Evolutionary conservation across 2,888 invertebrate genomes (phyloP).

Genomic region (Acheta domesticus): DNA sequence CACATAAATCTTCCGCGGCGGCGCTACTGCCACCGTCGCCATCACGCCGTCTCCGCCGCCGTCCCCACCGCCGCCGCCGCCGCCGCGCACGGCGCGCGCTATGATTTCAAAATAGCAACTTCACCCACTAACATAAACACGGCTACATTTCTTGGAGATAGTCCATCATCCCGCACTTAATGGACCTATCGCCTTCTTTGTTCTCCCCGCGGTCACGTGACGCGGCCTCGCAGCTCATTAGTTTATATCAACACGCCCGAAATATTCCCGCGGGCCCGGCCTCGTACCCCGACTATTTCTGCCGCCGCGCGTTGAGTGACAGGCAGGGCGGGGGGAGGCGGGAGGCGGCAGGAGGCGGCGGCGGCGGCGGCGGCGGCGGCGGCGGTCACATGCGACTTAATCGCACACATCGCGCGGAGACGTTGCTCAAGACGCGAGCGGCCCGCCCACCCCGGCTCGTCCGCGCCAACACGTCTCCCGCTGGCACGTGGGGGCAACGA

Average conservation of each 20-base stretch:
- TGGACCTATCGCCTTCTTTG: constrained; percentile 18
- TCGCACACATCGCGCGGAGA: neutral
- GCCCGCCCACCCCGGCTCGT: neutral
- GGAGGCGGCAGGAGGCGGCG: neutral
- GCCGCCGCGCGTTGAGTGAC: neutral
- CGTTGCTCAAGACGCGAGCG: neutral
- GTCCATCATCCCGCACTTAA: constrained; percentile 18
- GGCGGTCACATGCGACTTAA: neutral
- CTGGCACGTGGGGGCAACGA: too few species aligned
- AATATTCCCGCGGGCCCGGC: constrained; percentile 2
- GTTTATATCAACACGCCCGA: constrained; percentile 18
- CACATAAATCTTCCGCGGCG: neutral
- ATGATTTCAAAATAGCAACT: constrained; percentile 18
- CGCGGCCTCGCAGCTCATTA: neutral
- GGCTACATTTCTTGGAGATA: constrained; percentile 9
- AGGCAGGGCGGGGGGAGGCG: neutral
- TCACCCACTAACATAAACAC: constrained; percentile 18
- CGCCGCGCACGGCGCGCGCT: neutral
- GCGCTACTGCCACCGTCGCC: neutral
- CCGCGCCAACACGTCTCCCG: too few species aligned
- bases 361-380: neutral
- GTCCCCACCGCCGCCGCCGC: neutral
- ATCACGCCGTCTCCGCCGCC: neutral
- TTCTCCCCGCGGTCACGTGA: constrained; percentile 18
- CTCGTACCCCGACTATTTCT: neutral